These are phyloP conservation scores for Pterocles burchelli DNA, from an alignment of 2,113 vertebrate genomes.

Conservation along the genomic window DNA sequence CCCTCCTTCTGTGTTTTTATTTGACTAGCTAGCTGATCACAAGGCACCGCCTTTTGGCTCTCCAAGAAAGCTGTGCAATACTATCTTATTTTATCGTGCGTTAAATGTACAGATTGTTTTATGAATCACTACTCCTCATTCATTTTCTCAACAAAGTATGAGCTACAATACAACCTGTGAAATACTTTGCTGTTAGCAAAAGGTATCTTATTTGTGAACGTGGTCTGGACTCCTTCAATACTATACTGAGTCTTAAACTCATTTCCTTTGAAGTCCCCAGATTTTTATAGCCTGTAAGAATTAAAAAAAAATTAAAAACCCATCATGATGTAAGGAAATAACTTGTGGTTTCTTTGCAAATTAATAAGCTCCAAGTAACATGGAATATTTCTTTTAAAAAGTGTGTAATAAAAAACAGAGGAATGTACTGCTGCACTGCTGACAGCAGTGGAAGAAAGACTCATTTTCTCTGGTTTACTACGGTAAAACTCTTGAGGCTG, in stretches of 20 bases:
- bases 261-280: conserved; percentile 66
- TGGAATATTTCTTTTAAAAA: conserved; percentile 68
- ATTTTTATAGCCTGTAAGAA: conserved; percentile 27
- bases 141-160: neutral
- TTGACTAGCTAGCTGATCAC: conserved; percentile 3
- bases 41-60: conserved; percentile 25
- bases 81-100: neutral
- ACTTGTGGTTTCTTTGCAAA: conserved; percentile 73
- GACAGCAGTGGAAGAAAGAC: conserved; percentile 62
- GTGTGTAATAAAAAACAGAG: conserved; percentile 43
- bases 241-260: conserved; percentile 47
- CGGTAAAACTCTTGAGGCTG: conserved; percentile 55
- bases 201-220: conserved; percentile 21
- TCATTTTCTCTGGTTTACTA: conserved; percentile 48
- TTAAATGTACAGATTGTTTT: conserved; percentile 7
- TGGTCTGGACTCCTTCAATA: conserved; percentile 46
- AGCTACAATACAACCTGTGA: conserved; percentile 40
- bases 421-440: conserved; percentile 51
- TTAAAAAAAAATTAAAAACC: neutral
- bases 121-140: conserved; percentile 33
- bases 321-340: conserved; percentile 59
- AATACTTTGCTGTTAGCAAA: conserved; percentile 27
- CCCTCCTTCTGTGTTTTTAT: conserved; percentile 12
- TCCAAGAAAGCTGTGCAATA: conserved; percentile 28
- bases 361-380: conserved; percentile 69